Base-by-base conservation (phyloP, 1,140 invertebrate species). In the Homarus americanus region DNA sequence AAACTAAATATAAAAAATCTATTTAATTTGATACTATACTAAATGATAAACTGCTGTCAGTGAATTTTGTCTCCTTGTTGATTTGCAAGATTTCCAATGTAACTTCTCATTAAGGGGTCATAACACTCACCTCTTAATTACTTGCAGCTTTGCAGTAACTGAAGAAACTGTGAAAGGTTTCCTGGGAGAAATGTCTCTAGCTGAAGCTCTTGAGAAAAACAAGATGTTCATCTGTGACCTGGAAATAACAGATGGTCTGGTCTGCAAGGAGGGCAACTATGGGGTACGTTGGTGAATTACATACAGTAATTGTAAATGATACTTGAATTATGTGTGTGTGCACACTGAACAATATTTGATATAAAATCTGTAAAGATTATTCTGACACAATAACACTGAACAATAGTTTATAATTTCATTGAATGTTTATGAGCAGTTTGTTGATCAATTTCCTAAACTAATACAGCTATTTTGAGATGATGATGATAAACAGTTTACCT, bases 151-250 rank as follows among this genome's bases (percentile, higher is more conserved):
- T 80, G 94, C 93, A 15, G 94, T 95, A 0, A 94, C 94, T 28
- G 93, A 94, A 20, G 94, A 94, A n/a, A 94, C 94, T 92, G 92
- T 95, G 44, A 89, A 93, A 41, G 94, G 94, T 28, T 94, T 95
- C 49, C 83, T 95, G 63, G 95, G 95, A 92, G 95, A 94, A 0
- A 88, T 93, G 89, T 94, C 93, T 4, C 82, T 95, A 10, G 84
- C 94, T 38, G 92, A 95, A 72, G 94, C 95, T 32, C 92, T 95
- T 5, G 93, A 94, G 76, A 92, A 93, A 1, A 95, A 95, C 53
- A 94, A 94, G 75, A 93, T 95, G 12, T 95, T 95, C 92, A 94
- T 95, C 0, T 94, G 95, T 41, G 95, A 95, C 92, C 93, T 95
- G 20, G 93, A 94, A 89, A 94, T 95, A 24, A 91, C 95, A 72